A percentile compares a stretch with the other conserved stretches of the same genome.
These are phyloP conservation scores for Tyto alba DNA, from an alignment of 2,113 vertebrate species.

Conservation along the genomic window DNA sequence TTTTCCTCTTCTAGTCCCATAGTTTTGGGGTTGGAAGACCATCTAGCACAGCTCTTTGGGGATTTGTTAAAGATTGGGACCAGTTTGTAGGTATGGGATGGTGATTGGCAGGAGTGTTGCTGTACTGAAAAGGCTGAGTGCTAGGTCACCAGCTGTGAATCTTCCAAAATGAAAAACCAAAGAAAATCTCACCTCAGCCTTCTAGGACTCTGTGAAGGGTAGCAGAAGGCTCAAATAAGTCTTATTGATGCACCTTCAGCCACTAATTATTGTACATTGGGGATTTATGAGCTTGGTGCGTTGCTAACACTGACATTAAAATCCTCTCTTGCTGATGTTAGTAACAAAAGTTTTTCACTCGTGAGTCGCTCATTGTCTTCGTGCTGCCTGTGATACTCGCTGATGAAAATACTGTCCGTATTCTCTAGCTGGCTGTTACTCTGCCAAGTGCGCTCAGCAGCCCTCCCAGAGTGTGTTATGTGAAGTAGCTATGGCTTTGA, in stretches of 20 bases:
- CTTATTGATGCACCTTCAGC: not conserved
- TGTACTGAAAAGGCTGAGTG: not conserved
- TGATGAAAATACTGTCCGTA: not conserved
- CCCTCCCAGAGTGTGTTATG: not conserved
- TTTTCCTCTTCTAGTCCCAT: not conserved
- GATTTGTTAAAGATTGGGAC: not conserved
- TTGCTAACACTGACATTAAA: not conserved
- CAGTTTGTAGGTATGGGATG: not conserved
- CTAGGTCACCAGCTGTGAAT: not conserved
- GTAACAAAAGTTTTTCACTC: not conserved
- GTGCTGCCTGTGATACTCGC: not conserved
- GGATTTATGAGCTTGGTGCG: not conserved
- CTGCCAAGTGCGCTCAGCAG: not conserved
- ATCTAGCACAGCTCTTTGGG: not conserved
- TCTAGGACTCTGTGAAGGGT: not conserved
- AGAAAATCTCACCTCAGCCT: not conserved
- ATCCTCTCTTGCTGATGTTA: not conserved
- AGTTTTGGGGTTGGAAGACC: not conserved
- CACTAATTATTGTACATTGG: not conserved
- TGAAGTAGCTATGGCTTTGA: not conserved
- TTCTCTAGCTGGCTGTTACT: not conserved
- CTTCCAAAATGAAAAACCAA: not conserved
- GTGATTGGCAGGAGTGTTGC: not conserved
- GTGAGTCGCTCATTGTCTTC: not conserved
- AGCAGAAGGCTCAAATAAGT: not conserved